Conservation (phyloP, 2,888 invertebrate species). For the Lapara coniferarum region DNA sequence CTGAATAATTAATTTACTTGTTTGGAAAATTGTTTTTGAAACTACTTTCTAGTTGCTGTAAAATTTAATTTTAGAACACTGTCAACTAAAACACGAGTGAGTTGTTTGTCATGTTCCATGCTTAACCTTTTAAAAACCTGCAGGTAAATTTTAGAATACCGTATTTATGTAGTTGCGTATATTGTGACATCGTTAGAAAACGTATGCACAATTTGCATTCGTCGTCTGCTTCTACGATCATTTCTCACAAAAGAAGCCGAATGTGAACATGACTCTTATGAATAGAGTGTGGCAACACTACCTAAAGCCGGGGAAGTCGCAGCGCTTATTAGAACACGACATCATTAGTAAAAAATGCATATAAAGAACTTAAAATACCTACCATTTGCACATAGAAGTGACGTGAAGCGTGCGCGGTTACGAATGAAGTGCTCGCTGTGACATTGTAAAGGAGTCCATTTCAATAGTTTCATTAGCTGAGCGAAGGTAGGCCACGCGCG, state of each 20-base stretch:
- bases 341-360: slow-evolving; percentile 25
- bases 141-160: not conserved
- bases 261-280: not conserved
- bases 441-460: slow-evolving; percentile 32
- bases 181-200: not conserved
- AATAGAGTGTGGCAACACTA: not conserved
- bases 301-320: not conserved
- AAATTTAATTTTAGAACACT: no score
- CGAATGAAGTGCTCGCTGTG: slow-evolving; percentile 33
- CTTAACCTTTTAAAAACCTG: no score
- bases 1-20: no score
- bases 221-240: not conserved
- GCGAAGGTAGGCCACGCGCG: slow-evolving; percentile 25
- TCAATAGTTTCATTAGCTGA: slow-evolving; percentile 41
- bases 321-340: slow-evolving; percentile 8
- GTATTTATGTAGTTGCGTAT: not conserved
- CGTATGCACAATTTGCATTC: not conserved
- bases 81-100: no score
- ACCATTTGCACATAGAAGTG: slow-evolving; percentile 24
- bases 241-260: not conserved
- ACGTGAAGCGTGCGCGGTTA: slow-evolving; percentile 32
- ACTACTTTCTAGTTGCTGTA: no score
- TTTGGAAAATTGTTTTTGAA: no score
- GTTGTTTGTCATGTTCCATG: no score
- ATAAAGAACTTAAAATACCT: slow-evolving; percentile 28